Base-by-base conservation (phyloP, 2,888 invertebrate species). In the Cephus pygmeus region DNA sequence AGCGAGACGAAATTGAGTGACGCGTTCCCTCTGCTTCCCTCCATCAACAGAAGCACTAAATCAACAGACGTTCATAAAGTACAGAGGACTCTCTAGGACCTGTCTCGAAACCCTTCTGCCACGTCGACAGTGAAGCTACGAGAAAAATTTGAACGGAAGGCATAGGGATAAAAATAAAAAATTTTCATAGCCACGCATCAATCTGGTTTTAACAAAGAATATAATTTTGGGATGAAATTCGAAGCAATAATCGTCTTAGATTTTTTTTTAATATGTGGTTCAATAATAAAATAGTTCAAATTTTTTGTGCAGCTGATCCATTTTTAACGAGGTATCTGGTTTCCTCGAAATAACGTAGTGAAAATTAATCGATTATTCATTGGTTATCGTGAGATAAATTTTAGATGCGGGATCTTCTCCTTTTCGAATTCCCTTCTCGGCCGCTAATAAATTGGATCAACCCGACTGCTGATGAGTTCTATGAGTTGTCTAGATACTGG, bases 371-470 rank as follows among this genome's bases (percentile, higher is more conserved):
- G 56, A 56, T 56, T 56, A 56, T 56, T 56, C 56, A 56, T 56
- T 23, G 56, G 56, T 56, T 56, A 23, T 56, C 56, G 23, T 15
- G 23, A 56, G 23, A 56, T 56, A 56, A 2, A 23, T 56, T 56
- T 56, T 56, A 23, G 56, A 56, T 56, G 56, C 15, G 56, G 9
- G 23, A 56, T 56, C 56, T 15, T 56, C 56, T 56, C 15, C 23
- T 56, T 56, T 56, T 23, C 56, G 30, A 34, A 69, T 40, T 79
- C 79, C 82, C 81, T 77, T 81, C 82, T 78, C 79, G 79, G 73
- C 79, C 78, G 83, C 85, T 90, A 89, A 90, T 90, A 91, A 91
- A 91, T 91, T 91, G 89, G 90, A 91, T 91, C 90, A 90, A 85
- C 82, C 88, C 88, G 86, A 85, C 87, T 90, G 87, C 76, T 71